Conservation (phyloP, 2,113 vertebrate genomes). For the Ciconia stormi region DNA sequence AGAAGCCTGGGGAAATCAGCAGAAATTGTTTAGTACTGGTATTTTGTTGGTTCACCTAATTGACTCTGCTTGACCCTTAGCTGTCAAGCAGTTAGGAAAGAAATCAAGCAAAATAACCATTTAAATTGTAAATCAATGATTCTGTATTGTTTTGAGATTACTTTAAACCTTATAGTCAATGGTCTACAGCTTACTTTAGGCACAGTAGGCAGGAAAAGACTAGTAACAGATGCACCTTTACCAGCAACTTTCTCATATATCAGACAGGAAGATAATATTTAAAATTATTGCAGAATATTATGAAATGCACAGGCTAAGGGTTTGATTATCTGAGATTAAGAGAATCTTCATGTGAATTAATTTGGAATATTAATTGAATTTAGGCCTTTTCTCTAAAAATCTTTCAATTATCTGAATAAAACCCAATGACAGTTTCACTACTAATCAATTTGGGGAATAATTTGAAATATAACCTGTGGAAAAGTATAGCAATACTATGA, state of each 20-base stretch:
- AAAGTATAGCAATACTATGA: not conserved
- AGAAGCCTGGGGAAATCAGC: not conserved
- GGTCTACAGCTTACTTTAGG: not conserved
- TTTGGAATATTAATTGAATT: not conserved
- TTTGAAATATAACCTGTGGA: not conserved
- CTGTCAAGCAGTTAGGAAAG: not conserved
- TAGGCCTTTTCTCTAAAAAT: not conserved
- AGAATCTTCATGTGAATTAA: not conserved
- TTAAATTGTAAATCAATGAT: constrained; percentile 5
- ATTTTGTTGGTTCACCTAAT: not conserved
- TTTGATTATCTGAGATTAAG: not conserved
- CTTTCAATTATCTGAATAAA: constrained; percentile 4
- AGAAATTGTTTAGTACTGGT: not conserved
- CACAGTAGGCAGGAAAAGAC: not conserved
- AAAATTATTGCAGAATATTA: not conserved
- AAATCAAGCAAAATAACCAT: not conserved
- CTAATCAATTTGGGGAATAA: not conserved
- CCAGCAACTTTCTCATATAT: not conserved
- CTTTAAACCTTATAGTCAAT: not conserved
- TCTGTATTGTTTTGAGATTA: not conserved
- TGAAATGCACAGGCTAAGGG: not conserved
- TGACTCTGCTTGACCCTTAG: not conserved
- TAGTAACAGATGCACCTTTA: not conserved
- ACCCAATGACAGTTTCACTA: not conserved
- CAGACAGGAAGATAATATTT: not conserved